Evolutionary conservation across 2,113 vertebrate species (phyloP), one percentile per base, ranked within the genome.

Genomic region (Pristiophorus japonicus): DNA sequence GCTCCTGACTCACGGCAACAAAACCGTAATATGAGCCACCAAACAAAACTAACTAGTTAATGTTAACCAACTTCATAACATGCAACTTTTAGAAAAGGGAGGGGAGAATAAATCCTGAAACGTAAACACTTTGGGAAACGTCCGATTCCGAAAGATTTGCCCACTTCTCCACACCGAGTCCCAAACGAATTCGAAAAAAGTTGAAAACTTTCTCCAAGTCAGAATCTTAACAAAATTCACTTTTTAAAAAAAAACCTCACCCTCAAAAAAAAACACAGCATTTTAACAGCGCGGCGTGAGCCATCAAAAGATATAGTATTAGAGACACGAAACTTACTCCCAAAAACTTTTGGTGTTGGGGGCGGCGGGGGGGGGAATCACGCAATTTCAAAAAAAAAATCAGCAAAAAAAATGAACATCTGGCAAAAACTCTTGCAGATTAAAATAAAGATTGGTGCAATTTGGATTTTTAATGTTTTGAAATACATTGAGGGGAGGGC

Each of bases 181-280:
- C 2, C 87, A 91, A 91, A 91, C 87, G 87, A 91, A 62, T 91
- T 91, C 87, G 62, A 59, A 91, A 88, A 51, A 51, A 51, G 84
- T 51, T 88, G 30, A 55, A 51, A 91, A 59, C 11, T 62, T 91
- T 62, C n/a, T n/a, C 30, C 87, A 91, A 91, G 55, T 88, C 47
- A 88, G 47, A 22, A 88, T 55, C 85, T 24, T 55, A 55, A 51
- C 45, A 91, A 91, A 90, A 34, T 62, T 62, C 30, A 62, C 55
- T 55, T n/a, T n/a, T n/a, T 6, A 85, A 91, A 59, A 51, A 91
- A 30, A 4, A 47, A 24, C 51, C 59, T 59, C 59, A 47, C 85
- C 85, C 85, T 27, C 85, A 30, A 55, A 18, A 62, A 59, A 62
- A 47, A 59, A 62, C 10, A 91, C 4, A 6, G 55, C 20, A 91